Evolutionary conservation across 2,888 invertebrate species (phyloP), one percentile per base, ranked within the genome.

Genomic region (Nineta flava): DNA sequence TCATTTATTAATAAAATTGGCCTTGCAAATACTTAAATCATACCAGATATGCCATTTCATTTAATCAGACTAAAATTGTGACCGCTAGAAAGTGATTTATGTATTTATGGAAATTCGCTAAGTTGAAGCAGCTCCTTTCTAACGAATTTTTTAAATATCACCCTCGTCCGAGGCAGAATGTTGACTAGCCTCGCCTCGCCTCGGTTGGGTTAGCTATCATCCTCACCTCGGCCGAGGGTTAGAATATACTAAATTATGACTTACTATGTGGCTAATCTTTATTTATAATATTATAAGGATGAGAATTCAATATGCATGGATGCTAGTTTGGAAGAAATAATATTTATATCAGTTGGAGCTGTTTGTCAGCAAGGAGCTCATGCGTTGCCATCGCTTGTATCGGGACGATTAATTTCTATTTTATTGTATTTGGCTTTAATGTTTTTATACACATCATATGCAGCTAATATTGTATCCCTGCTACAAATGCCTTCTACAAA

Each of bases 391-490:
- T 57, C 53, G 35, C 62, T 62, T 40, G 45, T 59, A 41, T 60
- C 68, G 3, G 69, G 68, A 49, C 71, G 83, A 21, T 71, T 81
- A 16, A 77, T 81, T 1, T 72, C 80, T 56, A 65, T 84, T 49
- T 67, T 80, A 41, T 65, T 80, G 1, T 77, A 81, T 55, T 60
- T 80, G 7, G 70, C 80, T 0, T 64, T 80, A 3, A 76, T 84
- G 68, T 84, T 83, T 56, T 66, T 85, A 1, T 84, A 83, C 60
- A 80, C 81, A 0, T 81, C 84, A 1, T 85, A 83, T 58, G 76
- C 84, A 1, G 84, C 84, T 0, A 83, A 83, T 57, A 84, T 85
- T 45, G 84, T 85, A 0, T 81, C 83, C 1, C 63, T 85, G 1
- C 68, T 85, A 1, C 83, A 84, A 59, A 81, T 83, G 0, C 81